These are phyloP conservation scores for Monarcha castaneiventris DNA, from an alignment of 2,113 vertebrate genomes.

Conservation along the genomic window DNA sequence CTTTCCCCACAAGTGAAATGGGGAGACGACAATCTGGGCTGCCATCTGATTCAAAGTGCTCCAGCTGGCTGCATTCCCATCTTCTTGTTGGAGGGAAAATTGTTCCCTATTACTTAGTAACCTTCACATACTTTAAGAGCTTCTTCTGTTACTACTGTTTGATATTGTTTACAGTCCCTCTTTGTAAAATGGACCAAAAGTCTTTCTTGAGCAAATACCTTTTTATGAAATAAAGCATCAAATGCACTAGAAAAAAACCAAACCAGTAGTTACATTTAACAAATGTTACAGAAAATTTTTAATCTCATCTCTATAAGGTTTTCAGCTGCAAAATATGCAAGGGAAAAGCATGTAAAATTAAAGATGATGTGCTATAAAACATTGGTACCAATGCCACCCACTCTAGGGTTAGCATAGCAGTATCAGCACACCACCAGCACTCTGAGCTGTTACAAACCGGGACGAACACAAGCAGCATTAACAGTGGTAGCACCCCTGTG, in stretches of 20 bases:
- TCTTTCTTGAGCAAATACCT: not conserved
- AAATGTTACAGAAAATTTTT: not conserved
- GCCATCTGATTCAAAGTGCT: not conserved
- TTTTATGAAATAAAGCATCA: not conserved
- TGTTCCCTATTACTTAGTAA: not conserved
- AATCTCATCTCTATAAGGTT: not conserved
- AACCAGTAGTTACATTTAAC: not conserved
- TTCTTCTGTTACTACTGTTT: not conserved
- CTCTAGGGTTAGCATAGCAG: not conserved
- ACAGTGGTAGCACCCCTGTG: not conserved
- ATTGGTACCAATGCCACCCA: not conserved
- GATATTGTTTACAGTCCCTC: not conserved
- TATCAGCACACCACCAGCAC: not conserved
- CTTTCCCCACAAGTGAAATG: accelerated
- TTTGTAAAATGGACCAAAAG: not conserved
- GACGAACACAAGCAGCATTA: not conserved
- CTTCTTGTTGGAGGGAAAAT: not conserved
- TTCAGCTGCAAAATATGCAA: not conserved
- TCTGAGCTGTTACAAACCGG: not conserved
- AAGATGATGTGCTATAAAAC: not conserved
- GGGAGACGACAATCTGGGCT: not conserved
- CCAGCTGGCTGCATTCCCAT: not conserved
- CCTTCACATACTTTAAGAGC: not conserved
- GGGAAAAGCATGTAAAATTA: not conserved
- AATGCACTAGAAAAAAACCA: not conserved